Conservation (phyloP, 2,113 vertebrate species). For the Delphinus delphis region DNA sequence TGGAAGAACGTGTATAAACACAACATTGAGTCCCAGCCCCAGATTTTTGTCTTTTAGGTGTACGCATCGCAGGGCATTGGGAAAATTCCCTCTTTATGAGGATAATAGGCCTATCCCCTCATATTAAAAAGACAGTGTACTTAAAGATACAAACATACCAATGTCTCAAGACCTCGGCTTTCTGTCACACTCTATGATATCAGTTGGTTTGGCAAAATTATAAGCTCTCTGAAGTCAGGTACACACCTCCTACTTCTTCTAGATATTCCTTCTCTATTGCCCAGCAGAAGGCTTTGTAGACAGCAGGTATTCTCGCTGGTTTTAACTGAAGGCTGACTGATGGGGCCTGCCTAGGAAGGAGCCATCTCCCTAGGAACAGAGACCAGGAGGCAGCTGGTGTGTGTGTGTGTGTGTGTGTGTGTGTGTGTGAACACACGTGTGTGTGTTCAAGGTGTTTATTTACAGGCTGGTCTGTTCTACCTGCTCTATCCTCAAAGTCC, state of each 20-base stretch:
- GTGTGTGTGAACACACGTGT: no score
- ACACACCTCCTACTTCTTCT: background rate
- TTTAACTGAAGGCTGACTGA: background rate
- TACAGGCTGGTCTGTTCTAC: background rate
- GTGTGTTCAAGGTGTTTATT: background rate
- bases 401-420: no score
- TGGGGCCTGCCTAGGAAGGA: background rate
- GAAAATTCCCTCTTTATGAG: background rate
- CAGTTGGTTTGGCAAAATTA: background rate
- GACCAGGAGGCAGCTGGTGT: background rate
- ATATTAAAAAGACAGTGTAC: background rate
- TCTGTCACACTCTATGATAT: background rate
- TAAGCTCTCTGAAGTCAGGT: background rate
- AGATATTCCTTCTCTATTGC: background rate
- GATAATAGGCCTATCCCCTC: no score
- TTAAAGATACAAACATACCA: no score
- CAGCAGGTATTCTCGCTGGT: background rate
- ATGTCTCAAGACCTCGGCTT: background rate
- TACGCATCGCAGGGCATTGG: background rate
- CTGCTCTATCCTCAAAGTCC: background rate
- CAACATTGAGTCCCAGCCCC: no score
- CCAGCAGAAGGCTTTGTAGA: background rate
- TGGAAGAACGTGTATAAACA: rapidly evolving
- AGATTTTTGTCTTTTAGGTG: background rate
- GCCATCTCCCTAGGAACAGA: background rate